A percentile compares a stretch with the other conserved stretches of the same genome.
Evolutionary conservation across 1,140 invertebrate genomes (phyloP).

Genomic region (Cydia fagiglandana): DNA sequence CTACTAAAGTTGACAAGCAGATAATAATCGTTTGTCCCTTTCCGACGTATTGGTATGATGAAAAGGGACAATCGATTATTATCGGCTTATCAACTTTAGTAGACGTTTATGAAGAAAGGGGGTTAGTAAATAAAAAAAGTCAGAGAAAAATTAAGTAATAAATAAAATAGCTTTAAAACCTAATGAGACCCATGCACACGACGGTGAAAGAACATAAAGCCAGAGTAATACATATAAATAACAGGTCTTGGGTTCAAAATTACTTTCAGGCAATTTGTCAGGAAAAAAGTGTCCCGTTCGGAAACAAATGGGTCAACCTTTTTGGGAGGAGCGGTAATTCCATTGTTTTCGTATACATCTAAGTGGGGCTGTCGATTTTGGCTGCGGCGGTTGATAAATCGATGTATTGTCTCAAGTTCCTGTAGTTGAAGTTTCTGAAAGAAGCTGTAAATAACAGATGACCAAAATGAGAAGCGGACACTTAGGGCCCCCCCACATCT

Average conservation of each 20-base stretch:
- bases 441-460: background rate
- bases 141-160: too few species aligned
- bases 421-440: too few species aligned
- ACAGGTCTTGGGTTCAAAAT: conserved; percentile 67
- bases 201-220: conserved; percentile 46
- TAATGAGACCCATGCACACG: too few species aligned
- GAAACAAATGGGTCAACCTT: conserved; percentile 66
- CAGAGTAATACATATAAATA: conserved; percentile 65
- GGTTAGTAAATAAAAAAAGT: too few species aligned
- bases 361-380: conserved; percentile 32
- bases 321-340: conserved; percentile 60
- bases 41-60: too few species aligned
- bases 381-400: conserved; percentile 11
- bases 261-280: conserved; percentile 73
- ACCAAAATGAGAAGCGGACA: background rate
- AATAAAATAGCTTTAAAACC: too few species aligned
- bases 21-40: too few species aligned
- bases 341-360: conserved; percentile 47
- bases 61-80: too few species aligned
- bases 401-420: background rate
- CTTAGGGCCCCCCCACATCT: too few species aligned
- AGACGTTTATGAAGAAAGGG: too few species aligned
- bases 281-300: conserved; percentile 63
- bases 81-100: too few species aligned
- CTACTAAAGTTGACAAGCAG: too few species aligned